phyloP scores from a whole-genome alignment of 2,113 vertebrate species.

The Clarias macrocephalus region DNA sequence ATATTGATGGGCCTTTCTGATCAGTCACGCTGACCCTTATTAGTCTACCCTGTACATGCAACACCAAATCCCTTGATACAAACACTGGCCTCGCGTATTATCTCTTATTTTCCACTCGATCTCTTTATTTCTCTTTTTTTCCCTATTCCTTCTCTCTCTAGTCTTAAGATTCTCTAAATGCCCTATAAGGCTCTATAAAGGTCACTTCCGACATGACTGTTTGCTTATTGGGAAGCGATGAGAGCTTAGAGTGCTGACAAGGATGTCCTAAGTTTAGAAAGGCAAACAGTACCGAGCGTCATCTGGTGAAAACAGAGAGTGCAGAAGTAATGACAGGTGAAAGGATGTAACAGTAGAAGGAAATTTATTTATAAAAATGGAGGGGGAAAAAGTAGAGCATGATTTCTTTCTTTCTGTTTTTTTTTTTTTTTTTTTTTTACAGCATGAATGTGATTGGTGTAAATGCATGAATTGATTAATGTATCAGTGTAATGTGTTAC shows the following conservation, averaged over 20 bases:
- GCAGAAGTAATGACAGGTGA: neutral
- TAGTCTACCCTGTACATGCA: conserved; percentile 36
- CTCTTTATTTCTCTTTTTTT: conserved; percentile 28
- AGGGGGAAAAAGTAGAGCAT: neutral
- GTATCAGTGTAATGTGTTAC: neutral
- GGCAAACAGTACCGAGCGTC: conserved; percentile 16
- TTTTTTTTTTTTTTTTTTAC: neutral
- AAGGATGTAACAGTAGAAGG: neutral
- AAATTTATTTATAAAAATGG: neutral
- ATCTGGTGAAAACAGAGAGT: conserved; percentile 7
- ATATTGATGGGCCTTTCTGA: conserved; percentile 57
- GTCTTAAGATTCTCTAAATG: conserved; percentile 25
- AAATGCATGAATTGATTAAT: neutral
- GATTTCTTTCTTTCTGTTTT: too few relatives aligned
- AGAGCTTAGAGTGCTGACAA: conserved; percentile 8
- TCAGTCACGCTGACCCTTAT: conserved; percentile 57
- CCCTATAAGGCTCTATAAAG: conserved; percentile 3
- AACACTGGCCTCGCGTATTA: conserved; percentile 43
- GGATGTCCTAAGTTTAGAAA: neutral
- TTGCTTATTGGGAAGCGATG: conserved; percentile 18
- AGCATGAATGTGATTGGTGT: neutral
- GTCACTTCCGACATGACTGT: conserved; percentile 28
- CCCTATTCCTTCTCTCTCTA: conserved; percentile 26
- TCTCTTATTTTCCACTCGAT: conserved; percentile 38
- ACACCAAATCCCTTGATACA: conserved; percentile 35